phyloP scores from a whole-genome alignment of 2,888 invertebrate species.

The Sturmia bella region DNA sequence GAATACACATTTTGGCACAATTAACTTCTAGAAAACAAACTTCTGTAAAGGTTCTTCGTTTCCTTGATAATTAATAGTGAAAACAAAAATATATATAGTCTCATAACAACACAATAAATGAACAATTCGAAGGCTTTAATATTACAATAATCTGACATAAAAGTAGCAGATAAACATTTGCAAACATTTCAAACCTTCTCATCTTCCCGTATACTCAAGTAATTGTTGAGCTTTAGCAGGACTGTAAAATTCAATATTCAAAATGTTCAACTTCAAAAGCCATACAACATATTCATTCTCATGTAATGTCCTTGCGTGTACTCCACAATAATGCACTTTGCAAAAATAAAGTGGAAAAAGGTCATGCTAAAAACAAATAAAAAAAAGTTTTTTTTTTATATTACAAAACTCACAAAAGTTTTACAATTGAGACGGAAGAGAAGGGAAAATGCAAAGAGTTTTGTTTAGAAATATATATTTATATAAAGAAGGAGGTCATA shows the following conservation, averaged over 20 bases:
- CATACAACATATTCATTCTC: slow-evolving; percentile 7
- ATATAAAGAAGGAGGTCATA: neutral
- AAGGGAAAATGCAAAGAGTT: neutral
- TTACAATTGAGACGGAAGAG: neutral
- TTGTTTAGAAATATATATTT: neutral
- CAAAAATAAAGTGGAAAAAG: slow-evolving; percentile 32
- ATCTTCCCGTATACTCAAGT: neutral
- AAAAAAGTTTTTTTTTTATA: neutral
- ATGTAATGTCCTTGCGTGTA: slow-evolving; percentile 26
- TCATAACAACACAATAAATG: no score
- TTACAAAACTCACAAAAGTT: neutral
- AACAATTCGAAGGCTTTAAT: no score
- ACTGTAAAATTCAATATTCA: slow-evolving; percentile 3
- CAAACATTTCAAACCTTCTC: no score
- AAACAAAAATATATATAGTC: no score
- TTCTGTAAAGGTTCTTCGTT: no score
- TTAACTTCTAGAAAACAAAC: no score
- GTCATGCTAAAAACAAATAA: slow-evolving; percentile 11
- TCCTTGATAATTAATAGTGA: no score
- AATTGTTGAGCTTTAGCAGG: neutral
- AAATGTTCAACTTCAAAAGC: slow-evolving; percentile 14
- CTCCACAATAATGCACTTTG: neutral
- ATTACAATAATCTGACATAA: no score
- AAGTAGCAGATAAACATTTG: no score
- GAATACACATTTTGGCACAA: no score